Evolutionary conservation across 2,113 vertebrate species (phyloP).

Genomic region (Tichodroma muraria): DNA sequence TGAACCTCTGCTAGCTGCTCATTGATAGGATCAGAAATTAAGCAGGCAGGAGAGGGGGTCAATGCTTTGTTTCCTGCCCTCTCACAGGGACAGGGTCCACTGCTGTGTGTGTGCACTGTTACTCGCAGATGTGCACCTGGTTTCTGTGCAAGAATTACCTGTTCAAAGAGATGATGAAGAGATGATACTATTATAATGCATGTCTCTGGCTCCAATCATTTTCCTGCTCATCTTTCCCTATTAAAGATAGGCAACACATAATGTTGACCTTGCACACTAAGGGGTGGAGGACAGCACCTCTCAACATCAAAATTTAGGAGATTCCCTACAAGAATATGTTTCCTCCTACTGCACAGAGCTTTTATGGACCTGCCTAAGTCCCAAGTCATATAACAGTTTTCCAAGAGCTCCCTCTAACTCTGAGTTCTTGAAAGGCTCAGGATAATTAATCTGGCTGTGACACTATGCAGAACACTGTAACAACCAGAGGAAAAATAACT

Average conservation of each 20-base stretch:
- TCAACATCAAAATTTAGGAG: background rate
- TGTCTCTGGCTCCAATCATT: background rate
- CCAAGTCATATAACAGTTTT: background rate
- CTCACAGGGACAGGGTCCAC: background rate
- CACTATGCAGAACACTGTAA: constrained; percentile 43
- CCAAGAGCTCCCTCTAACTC: background rate
- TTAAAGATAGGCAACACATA: background rate
- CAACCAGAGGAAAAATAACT: constrained; percentile 58
- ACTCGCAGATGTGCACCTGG: background rate
- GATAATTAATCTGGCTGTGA: background rate
- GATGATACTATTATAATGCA: background rate
- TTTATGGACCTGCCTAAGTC: background rate
- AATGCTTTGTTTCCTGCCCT: background rate
- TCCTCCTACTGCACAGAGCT: background rate
- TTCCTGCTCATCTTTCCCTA: background rate
- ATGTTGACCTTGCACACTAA: background rate
- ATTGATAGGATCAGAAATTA: background rate
- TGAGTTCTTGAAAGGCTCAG: background rate
- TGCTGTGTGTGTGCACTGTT: background rate
- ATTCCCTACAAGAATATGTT: background rate
- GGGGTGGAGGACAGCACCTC: background rate
- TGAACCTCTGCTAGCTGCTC: background rate
- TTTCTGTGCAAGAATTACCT: background rate
- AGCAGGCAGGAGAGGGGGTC: background rate
- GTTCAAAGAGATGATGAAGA: background rate